Evolutionary conservation across 1,140 invertebrate genomes (phyloP).

Genomic region (Globodera rostochiensis): DNA sequence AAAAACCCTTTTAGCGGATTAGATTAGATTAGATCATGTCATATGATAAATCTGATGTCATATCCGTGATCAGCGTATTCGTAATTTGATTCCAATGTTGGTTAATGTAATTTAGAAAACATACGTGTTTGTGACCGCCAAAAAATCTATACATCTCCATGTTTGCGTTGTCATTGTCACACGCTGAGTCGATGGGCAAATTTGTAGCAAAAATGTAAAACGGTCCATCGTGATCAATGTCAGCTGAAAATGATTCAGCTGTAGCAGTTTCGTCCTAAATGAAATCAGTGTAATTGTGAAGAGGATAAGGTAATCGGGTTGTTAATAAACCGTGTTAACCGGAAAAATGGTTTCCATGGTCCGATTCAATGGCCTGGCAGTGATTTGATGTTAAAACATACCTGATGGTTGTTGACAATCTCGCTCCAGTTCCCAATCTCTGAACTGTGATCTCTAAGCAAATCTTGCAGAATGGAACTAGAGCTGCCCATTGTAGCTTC

Average conservation of each 20-base stretch:
- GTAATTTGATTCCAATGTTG: too few species aligned
- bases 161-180: not conserved
- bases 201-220: slow-evolving; percentile 22
- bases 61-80: too few species aligned
- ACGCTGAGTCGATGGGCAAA: not conserved
- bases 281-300: not conserved
- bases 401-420: slow-evolving; percentile 22
- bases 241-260: not conserved
- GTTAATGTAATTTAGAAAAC: not conserved
- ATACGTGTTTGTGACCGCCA: slow-evolving; percentile 16
- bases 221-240: slow-evolving; percentile 17
- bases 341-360: too few species aligned
- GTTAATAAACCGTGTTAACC: too few species aligned
- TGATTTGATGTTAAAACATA: not conserved
- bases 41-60: too few species aligned
- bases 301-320: not conserved
- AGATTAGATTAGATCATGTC: too few species aligned
- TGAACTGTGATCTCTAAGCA: slow-evolving; percentile 19
- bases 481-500: not conserved
- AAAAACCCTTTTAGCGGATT: too few species aligned
- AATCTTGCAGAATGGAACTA: slow-evolving; percentile 19
- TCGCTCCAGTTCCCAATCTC: slow-evolving; percentile 21
- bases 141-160: slow-evolving; percentile 11
- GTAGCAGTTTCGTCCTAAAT: not conserved
- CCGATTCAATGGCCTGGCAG: not conserved